A percentile compares a stretch with the other conserved stretches of the same genome.
phyloP scores from a whole-genome alignment of 2,797 vertebrate genomes.

The Coluber constrictor region DNA sequence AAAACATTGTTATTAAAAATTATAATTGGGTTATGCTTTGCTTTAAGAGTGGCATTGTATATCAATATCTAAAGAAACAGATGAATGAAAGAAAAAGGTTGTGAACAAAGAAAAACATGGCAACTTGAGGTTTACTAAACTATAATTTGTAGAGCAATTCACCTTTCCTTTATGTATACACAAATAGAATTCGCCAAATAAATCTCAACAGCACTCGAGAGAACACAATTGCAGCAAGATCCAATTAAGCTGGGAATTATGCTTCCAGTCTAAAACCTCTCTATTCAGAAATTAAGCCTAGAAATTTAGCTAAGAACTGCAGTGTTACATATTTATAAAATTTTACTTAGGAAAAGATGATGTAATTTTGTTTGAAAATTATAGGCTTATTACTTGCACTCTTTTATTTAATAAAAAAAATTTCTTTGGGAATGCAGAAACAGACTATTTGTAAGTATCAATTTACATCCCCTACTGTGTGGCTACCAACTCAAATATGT shows the following conservation, averaged over 20 bases:
- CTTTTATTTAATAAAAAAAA: background rate
- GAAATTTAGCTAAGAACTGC: background rate
- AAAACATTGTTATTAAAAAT: slow-evolving; percentile 49
- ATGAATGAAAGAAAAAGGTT: background rate
- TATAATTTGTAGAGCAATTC: background rate
- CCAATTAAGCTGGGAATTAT: slow-evolving; percentile 18
- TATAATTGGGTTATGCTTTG: slow-evolving; percentile 29
- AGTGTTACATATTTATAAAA: background rate
- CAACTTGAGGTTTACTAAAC: slow-evolving; percentile 24
- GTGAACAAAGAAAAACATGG: slow-evolving; percentile 29
- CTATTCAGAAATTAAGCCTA: background rate
- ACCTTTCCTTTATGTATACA: background rate
- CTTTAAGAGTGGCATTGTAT: slow-evolving; percentile 18
- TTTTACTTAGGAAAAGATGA: background rate
- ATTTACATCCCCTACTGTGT: background rate
- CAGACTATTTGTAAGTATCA: background rate
- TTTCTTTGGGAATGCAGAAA: background rate
- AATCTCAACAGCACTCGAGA: slow-evolving; percentile 40
- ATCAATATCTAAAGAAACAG: slow-evolving; percentile 1
- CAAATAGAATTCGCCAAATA: slow-evolving; percentile 16
- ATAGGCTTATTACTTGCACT: background rate
- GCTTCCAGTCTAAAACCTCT: background rate
- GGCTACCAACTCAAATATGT: background rate
- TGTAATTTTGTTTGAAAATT: background rate
- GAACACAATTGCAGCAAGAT: slow-evolving; percentile 30